Base-by-base conservation (phyloP, 35 echinoderm and acorn worm species). In the Hemicentrotus pulcherrimus region DNA sequence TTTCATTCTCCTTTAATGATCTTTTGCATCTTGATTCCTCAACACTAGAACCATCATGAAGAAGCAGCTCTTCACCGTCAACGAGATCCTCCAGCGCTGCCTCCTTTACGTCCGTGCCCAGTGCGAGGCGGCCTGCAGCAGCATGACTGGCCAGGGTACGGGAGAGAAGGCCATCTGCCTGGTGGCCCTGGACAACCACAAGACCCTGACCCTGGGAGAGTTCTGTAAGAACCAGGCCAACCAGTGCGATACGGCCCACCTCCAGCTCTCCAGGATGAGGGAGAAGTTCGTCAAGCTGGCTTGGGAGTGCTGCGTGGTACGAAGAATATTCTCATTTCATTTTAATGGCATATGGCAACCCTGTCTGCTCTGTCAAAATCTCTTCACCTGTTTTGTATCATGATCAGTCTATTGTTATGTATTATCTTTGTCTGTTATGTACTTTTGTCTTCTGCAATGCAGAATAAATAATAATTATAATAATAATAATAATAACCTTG, bases 1-100 rank as follows among this genome's bases (percentile, higher is more conserved):
- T 41, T 41, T 41, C 35, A 41, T 41, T 41, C 35, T 41, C 35
- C 35, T 41, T 41, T 41, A 41, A 41, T 3, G 3, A 41, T 41
- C 35, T 41, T 41, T 41, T 41, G 0, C 35, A 41, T 41, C 35
- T 41, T 41, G 35, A 41, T 41, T 32, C 47, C 31, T 95, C 14
- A 32, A 94, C 91, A 31, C 12, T 94, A 99, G 98, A 93, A 90
- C 59, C 14, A 71, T 96, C 4, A 99, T 99, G 97, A 95, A 95
- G 58, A 97, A 59, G 30, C 93, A 99, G 96, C 86, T 99, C 31
- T 99, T 99, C 94, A 95, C 98, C 18, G 98, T 97, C 60, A 99
- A 99, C 92, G 98, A 99, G 96, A 97, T 99, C 28, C 96, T 99
- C n/a, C 98, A 98, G 93, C 94, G 98, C 13, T 98, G 98, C 91